A percentile compares a stretch with the other conserved stretches of the same genome.
Conservation (phyloP, 2,888 invertebrate genomes). For the Orgyia antiqua region DNA sequence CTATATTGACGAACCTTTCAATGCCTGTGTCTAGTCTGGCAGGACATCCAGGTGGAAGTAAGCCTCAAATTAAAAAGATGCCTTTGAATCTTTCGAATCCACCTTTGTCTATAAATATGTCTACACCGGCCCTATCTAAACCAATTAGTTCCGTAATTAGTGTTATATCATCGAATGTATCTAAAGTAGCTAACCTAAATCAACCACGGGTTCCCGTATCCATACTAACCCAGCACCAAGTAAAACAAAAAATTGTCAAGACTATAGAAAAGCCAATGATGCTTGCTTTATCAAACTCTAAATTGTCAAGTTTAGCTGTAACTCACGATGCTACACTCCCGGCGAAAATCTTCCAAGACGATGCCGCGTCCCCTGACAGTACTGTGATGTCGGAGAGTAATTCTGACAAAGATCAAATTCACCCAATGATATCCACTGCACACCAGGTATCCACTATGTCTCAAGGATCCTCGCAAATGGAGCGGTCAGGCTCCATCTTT, state of each 20-base stretch:
- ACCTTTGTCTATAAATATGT: constrained; percentile 54
- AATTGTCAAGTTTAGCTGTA: constrained; percentile 76
- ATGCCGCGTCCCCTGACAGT: constrained; percentile 80
- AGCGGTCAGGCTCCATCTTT: constrained; percentile 36
- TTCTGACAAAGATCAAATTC: constrained; percentile 35
- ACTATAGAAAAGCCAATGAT: constrained; percentile 72
- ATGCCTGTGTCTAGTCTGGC: constrained; percentile 44
- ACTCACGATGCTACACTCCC: constrained; percentile 79
- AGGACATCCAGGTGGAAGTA: constrained; percentile 35
- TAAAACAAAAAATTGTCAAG: constrained; percentile 73
- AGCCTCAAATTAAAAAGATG: constrained; percentile 36
- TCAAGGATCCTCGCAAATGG: constrained; percentile 34
- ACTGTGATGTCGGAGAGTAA: constrained; percentile 49
- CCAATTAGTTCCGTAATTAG: constrained; percentile 69
- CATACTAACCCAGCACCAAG: constrained; percentile 66
- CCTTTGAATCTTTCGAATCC: constrained; percentile 52
- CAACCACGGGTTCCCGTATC: constrained; percentile 57
- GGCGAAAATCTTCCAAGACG: constrained; percentile 83
- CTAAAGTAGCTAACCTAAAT: constrained; percentile 54
- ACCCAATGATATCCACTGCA: constrained; percentile 27
- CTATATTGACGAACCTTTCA: constrained; percentile 62
- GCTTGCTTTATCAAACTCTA: constrained; percentile 70
- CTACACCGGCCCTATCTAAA: constrained; percentile 54
- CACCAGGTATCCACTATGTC: constrained; percentile 37
- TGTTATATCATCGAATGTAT: constrained; percentile 65